These are phyloP conservation scores for Cervus canadensis DNA, from an alignment of 2,113 vertebrate genomes.

Conservation along the genomic window DNA sequence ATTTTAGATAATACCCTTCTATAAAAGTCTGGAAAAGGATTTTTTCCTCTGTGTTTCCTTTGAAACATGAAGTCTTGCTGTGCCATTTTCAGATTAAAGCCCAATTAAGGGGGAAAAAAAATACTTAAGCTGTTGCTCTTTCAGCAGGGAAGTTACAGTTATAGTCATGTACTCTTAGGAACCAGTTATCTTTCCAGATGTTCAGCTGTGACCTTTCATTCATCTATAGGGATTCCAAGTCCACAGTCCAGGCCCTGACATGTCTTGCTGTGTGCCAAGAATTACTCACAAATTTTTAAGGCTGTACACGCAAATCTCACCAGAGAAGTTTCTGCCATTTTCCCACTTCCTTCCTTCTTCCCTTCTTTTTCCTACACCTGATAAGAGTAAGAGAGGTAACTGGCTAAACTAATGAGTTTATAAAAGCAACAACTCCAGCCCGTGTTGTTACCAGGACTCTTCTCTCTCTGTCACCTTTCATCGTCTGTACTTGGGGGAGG, in stretches of 20 bases:
- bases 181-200: neutral
- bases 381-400: neutral
- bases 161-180: neutral
- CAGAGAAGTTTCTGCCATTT: neutral
- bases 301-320: neutral
- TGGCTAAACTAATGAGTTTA: neutral
- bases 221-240: neutral
- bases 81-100: conserved; percentile 31
- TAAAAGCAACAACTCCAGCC: neutral
- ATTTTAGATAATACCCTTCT: neutral
- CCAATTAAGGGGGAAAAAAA: neutral
- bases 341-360: neutral
- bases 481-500: neutral
- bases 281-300: neutral
- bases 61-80: neutral
- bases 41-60: neutral
- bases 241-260: neutral
- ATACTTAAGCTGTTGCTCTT: neutral
- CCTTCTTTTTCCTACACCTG: neutral
- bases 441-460: neutral
- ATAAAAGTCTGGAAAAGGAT: neutral
- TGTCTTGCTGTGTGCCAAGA: neutral
- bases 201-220: conserved; percentile 2
- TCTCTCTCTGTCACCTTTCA: neutral
- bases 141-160: neutral